Evolutionary conservation across 2,113 vertebrate species (phyloP).

Genomic region (Oncorhynchus kisutch): DNA sequence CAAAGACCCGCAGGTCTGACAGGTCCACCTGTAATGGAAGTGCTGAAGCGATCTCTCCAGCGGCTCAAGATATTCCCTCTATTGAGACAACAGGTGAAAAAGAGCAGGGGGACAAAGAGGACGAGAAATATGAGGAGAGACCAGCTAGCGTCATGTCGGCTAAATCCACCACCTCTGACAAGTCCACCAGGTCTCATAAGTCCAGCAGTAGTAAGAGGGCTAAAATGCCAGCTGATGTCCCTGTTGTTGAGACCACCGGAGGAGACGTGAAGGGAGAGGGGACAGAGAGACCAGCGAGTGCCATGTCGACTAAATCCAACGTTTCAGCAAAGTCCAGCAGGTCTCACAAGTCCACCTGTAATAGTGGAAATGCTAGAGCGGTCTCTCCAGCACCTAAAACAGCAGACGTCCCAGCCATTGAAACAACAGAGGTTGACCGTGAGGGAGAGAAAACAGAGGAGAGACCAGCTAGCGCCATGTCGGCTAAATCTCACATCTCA

Average conservation of each 20-base stretch:
- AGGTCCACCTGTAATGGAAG: constrained; percentile 26
- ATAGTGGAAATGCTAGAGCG: background rate
- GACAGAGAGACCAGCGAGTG: constrained; percentile 15
- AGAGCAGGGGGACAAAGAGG: constrained; percentile 25
- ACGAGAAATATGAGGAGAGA: constrained; percentile 25
- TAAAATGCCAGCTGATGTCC: background rate
- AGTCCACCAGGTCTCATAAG: constrained; percentile 15
- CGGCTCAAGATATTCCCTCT: background rate
- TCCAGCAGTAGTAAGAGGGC: constrained; percentile 10
- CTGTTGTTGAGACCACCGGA: constrained; percentile 28
- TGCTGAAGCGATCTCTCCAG: constrained; percentile 18
- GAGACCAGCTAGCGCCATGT: constrained; percentile 22
- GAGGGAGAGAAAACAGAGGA: constrained; percentile 1
- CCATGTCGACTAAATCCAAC: constrained; percentile 15
- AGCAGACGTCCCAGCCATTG: constrained; percentile 20
- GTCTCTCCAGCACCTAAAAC: constrained; percentile 14
- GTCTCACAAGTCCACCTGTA: constrained; percentile 1
- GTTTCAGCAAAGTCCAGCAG: constrained; percentile 2
- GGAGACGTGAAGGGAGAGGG: background rate
- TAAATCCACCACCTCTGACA: constrained; percentile 52
- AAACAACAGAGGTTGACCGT: constrained; percentile 9
- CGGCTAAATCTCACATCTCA: constrained; percentile 14
- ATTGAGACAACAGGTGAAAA: constrained; percentile 33
- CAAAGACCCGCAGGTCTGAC: constrained; percentile 18
- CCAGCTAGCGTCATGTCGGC: constrained; percentile 42